Base-by-base conservation (phyloP, 64 coral and sea anemone species). In the Porites lutea region DNA sequence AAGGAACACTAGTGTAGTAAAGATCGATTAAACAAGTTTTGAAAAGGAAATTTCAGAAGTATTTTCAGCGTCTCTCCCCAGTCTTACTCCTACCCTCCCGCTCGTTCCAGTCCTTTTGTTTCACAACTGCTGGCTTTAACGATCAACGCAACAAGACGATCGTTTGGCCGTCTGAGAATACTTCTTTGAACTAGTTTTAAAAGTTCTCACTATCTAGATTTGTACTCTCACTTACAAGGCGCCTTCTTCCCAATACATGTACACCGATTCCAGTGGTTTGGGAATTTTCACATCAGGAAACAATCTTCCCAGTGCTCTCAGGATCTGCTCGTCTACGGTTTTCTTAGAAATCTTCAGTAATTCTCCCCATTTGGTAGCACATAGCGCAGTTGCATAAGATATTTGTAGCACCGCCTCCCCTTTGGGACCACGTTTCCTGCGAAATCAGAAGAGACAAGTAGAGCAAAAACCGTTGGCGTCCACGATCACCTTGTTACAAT, bases 331-430 rank as follows among this genome's bases (percentile, higher is more conserved):
- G 19, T 82, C 79, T 5, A 59, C 20, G 5, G n/a, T 11, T 15
- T 82, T 59, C 58, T 82, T 82, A 8, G 79, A 82, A 43, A 14
- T 63, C 11, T 63, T 82, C 4, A 82, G 23, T 12, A 82, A 64
- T 63, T 82, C 22, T 82, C 79, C 79, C 79, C 79, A 82, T 27
- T 82, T 82, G 0, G 64, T 57, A 59, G 58, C 58, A 16, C 79
- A 82, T 4, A 13, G 22, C 13, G 2, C 4, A 9, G 46, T 64
- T 2, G 58, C 11, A 15, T 82, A 82, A 46, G 21, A 15, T 11
- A 59, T 59, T 64, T 82, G 79, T 11, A 82, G 79, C 22, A 81
- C 12, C 9, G 78, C 78, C 57, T 63, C 79, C 13, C 57, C 79
- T 15, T 82, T 82, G 21, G 58, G 43, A 82, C 79, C 79, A 12